Conservation (phyloP, 1,140 invertebrate species). For the Drosophila sturtevanti region DNA sequence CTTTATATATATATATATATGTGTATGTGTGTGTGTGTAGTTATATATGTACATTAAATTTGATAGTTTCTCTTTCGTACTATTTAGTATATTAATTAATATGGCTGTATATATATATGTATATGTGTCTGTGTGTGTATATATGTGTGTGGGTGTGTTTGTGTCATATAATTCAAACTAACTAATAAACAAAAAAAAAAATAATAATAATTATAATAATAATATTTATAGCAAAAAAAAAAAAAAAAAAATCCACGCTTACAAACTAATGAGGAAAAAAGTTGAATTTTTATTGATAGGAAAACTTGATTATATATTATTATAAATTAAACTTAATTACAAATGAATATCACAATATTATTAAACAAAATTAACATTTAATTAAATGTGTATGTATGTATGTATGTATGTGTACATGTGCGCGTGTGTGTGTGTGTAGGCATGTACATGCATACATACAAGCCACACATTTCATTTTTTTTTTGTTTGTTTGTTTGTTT, state of each 20-base stretch:
- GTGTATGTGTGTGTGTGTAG: background rate
- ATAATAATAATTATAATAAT: background rate
- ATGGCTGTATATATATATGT: constrained; percentile 58
- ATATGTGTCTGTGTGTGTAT: no score
- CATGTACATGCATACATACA: background rate
- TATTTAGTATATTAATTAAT: constrained; percentile 64
- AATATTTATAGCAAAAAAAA: background rate
- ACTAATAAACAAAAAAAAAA: constrained; percentile 47
- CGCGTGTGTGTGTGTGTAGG: background rate
- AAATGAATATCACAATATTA: constrained; percentile 76
- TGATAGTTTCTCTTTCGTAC: constrained; percentile 9
- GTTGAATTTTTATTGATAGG: constrained; percentile 39
- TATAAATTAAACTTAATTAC: constrained; percentile 72
- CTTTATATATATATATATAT: constrained; percentile 18
- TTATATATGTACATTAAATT: constrained; percentile 34
- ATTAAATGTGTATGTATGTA: constrained; percentile 31
- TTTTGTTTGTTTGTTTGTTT: constrained; percentile 9
- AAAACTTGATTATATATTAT: constrained; percentile 33
- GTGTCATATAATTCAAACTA: constrained; percentile 34
- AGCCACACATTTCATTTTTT: constrained; percentile 6
- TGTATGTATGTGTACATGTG: constrained; percentile 9
- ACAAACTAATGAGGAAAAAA: constrained; percentile 73
- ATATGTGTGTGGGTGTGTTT: constrained; percentile 20
- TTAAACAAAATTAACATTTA: constrained; percentile 68
- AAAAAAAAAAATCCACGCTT: background rate